Conservation (phyloP, 2,113 vertebrate genomes). For the Odocoileus hemionus region DNA sequence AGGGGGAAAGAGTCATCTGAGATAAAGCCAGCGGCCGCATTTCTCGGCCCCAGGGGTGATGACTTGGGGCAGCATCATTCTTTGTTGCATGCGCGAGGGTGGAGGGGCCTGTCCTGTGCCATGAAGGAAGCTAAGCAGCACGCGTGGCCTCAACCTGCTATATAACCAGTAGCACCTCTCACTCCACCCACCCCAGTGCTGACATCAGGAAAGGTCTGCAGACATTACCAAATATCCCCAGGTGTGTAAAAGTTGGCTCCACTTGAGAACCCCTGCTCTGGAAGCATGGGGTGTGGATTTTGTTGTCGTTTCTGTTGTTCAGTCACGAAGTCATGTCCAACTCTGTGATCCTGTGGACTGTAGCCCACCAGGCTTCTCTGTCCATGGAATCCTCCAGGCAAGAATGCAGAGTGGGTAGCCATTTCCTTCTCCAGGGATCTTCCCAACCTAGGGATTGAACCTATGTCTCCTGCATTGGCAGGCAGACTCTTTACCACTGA, state of each 20-base stretch:
- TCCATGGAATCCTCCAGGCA: background rate
- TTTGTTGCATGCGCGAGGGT: background rate
- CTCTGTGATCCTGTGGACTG: background rate
- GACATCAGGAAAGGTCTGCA: background rate
- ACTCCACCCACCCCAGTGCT: background rate
- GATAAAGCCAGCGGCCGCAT: background rate
- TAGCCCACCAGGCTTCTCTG: background rate
- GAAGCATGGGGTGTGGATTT: background rate
- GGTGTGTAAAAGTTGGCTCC: background rate
- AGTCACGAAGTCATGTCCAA: background rate
- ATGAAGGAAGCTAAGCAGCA: background rate
- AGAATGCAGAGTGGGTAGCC: background rate
- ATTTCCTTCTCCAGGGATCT: background rate
- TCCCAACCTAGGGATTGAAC: background rate
- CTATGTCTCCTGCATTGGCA: background rate
- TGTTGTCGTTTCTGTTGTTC: background rate
- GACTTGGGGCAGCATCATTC: fast-evolving
- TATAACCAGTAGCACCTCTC: background rate
- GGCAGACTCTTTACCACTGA: background rate
- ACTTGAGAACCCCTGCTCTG: background rate
- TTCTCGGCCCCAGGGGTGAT: fast-evolving
- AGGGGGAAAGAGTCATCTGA: background rate
- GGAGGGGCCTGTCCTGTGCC: background rate
- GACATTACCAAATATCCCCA: background rate
- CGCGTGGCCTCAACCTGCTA: background rate